phyloP scores from a whole-genome alignment of 2,797 vertebrate genomes.

The Sebastes cheni region DNA sequence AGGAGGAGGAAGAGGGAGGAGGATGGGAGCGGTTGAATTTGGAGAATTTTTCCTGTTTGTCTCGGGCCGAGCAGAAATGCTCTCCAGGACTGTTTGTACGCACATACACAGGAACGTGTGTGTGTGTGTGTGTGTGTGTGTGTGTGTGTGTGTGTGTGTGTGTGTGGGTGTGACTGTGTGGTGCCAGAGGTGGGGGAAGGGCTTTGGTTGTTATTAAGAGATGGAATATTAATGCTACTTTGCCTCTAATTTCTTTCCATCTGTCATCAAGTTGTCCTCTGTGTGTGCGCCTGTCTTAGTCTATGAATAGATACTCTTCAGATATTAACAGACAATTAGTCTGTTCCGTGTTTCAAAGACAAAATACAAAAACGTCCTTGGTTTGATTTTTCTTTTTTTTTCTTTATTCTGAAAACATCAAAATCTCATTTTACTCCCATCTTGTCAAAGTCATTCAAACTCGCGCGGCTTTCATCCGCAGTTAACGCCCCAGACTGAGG shows the following conservation, averaged over 20 bases:
- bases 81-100: conserved; percentile 44
- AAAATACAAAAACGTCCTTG: conserved; percentile 65
- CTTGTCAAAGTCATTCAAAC: conserved; percentile 67
- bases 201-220: conserved; percentile 66
- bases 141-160: conserved; percentile 4
- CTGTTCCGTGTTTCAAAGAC: conserved; percentile 66
- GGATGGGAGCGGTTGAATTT: conserved; percentile 45
- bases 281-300: conserved; percentile 45
- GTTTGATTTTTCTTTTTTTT: conserved; percentile 51
- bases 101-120: background rate
- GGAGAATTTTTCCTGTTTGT: conserved; percentile 55
- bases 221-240: conserved; percentile 80
- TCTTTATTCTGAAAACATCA: conserved; percentile 65
- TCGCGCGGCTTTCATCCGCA: conserved; percentile 55
- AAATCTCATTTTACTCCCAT: conserved; percentile 60
- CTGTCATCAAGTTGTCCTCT: conserved; percentile 73
- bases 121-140: background rate
- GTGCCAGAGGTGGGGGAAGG: conserved; percentile 61
- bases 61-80: conserved; percentile 34
- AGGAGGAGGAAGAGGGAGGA: conserved; percentile 30
- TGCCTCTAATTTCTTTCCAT: conserved; percentile 80
- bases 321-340: conserved; percentile 76
- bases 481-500: conserved; percentile 47
- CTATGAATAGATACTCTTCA: conserved; percentile 67
- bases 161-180: conserved; percentile 20